phyloP scores from a whole-genome alignment of 2,113 vertebrate species.

The Meles meles region DNA sequence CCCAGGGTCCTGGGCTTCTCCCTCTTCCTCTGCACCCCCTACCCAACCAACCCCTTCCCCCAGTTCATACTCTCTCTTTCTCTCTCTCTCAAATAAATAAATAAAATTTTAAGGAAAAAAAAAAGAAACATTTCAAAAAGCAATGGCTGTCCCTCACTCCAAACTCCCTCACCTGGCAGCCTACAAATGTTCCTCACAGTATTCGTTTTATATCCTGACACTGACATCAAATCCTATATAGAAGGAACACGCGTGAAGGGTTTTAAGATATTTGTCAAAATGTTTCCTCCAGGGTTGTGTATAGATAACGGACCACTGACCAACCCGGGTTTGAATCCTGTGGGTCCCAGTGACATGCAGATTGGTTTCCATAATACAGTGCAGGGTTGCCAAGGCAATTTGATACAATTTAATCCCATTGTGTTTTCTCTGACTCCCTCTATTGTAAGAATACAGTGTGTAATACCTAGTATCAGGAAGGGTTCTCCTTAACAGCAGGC shows the following conservation, averaged over 20 bases:
- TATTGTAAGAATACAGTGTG: background rate
- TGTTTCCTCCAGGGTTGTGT: no score
- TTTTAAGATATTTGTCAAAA: background rate
- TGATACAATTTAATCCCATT: background rate
- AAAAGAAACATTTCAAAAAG: background rate
- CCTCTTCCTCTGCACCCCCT: background rate
- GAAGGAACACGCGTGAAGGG: accelerated
- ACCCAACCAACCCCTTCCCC: no score
- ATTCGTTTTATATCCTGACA: no score
- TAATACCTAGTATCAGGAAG: background rate
- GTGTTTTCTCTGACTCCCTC: background rate
- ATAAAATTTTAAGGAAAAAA: background rate
- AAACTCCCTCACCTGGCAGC: background rate
- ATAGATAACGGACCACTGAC: background rate
- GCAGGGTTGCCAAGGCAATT: background rate
- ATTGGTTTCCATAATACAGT: background rate
- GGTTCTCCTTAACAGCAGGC: background rate
- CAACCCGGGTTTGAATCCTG: background rate
- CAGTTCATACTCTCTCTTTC: background rate
- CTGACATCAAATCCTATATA: background rate
- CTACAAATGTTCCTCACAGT: background rate
- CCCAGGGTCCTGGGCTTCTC: background rate
- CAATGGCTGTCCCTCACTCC: accelerated
- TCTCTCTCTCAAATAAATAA: background rate
- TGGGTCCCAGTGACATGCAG: background rate